Base-by-base conservation (phyloP, 2,888 invertebrate genomes). In the Ischnura elegans region DNA sequence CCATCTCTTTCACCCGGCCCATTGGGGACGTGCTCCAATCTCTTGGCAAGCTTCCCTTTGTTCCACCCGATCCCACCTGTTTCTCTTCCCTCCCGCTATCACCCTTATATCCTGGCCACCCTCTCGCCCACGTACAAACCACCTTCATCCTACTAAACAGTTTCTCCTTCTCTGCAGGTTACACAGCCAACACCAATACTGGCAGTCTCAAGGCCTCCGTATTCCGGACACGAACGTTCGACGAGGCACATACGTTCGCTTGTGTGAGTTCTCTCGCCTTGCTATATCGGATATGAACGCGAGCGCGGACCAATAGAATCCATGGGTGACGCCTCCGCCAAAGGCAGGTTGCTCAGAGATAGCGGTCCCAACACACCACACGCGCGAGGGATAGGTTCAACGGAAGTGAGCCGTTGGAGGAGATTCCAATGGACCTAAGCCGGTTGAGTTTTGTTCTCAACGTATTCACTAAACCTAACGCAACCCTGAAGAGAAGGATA, bases 11-110 rank as follows among this genome's bases (percentile, higher is more conserved):
- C 76, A 36, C 29, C 36, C 36, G 36, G 36, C 76, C 76, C 29
- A 76, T 76, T 10, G 36, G 76, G 36, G 36, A 76, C 76, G 76
- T 76, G 76, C 76, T 76, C 76, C 76, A 76, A 76, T 76, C 76
- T 76, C 76, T 76, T 76, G 76, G 76, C 76, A 10, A 36, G 76
- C 25, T 76, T 76, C 36, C 76, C 76, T 76, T 76, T 76, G 76
- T 76, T 13, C 76, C 76, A 36, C 10, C 76, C 76, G 76, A 0
- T 76, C 36, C 76, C 29, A 76, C 76, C 76, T 76, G 76, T 76
- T 76, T 61, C 61, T 13, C 66, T 66, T 8, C 66, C 29, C 66
- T 25, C 6, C 29, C 8, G 5, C 10, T 10, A 29, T 13, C 36
- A 21, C n/a, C 36, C 76, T 36, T 10, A 2, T 36, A 8, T 8